phyloP scores from a whole-genome alignment of 2,797 vertebrate species.

The Glossophaga mutica region DNA sequence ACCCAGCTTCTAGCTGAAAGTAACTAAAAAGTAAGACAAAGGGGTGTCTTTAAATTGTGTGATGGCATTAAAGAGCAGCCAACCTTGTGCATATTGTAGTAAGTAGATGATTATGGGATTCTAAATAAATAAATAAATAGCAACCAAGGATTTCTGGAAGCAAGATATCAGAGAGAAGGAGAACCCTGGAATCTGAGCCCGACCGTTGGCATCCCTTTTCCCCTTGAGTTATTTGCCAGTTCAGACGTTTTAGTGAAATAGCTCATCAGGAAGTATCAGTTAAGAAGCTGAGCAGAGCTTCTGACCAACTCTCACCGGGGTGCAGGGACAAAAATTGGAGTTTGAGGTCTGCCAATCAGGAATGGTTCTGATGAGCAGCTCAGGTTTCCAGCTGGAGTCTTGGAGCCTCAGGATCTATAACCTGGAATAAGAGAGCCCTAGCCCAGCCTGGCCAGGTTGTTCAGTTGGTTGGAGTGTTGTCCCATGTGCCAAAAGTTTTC shows the following conservation, averaged over 20 bases:
- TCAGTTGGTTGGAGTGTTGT: too few relatives aligned
- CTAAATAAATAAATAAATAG: neutral
- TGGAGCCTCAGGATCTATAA: neutral
- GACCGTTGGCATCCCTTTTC: neutral
- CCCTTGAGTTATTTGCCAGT: neutral
- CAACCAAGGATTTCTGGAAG: neutral
- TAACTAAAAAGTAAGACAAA: neutral
- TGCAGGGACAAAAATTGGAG: neutral
- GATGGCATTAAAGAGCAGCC: neutral
- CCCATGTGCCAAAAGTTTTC: too few relatives aligned
- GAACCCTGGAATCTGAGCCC: neutral
- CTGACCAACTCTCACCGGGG: neutral
- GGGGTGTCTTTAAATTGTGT: neutral
- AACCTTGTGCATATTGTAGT: too few relatives aligned
- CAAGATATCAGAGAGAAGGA: neutral
- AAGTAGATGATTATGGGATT: too few relatives aligned
- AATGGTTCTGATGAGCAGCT: neutral
- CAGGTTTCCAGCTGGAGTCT: neutral
- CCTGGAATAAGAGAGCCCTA: neutral
- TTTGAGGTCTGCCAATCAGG: neutral
- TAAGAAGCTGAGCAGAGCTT: neutral
- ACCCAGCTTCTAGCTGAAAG: constrained; percentile 29
- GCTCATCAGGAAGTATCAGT: neutral
- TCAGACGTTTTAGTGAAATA: neutral
- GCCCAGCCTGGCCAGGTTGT: too few relatives aligned